A percentile compares a stretch with the other conserved stretches of the same genome.
Conservation (phyloP, 2,888 invertebrate species). For the Scaeva pyrastri region DNA sequence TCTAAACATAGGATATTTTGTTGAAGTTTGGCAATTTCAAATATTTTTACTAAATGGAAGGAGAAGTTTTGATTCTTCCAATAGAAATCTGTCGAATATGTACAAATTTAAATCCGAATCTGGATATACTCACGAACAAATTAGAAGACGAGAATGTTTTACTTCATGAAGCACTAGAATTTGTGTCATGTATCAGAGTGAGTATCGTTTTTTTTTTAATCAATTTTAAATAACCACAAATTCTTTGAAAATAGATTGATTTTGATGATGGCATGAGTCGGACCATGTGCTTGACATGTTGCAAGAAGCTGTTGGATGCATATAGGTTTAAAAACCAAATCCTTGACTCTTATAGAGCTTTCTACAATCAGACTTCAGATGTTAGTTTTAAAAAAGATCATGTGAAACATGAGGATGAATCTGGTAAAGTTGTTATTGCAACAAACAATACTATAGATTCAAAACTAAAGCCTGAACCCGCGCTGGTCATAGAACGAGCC, state of each 20-base stretch:
- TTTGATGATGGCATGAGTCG: constrained; percentile 54
- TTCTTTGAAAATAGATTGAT: constrained; percentile 44
- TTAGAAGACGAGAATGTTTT: constrained; percentile 38
- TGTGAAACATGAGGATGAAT: not conserved
- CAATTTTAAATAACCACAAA: not conserved
- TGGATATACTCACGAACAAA: constrained; percentile 22
- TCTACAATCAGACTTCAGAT: constrained; percentile 28
- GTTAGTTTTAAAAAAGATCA: not conserved
- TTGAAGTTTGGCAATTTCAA: not conserved
- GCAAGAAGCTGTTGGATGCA: constrained; percentile 56
- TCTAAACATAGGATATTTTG: not conserved
- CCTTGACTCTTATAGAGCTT: constrained; percentile 46
- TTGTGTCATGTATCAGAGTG: constrained; percentile 53
- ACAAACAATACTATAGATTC: not conserved
- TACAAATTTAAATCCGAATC: not conserved
- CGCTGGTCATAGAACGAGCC: not conserved
- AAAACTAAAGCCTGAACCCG: not conserved
- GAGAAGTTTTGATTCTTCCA: constrained; percentile 11
- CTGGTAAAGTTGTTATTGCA: not conserved
- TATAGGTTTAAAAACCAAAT: constrained; percentile 70
- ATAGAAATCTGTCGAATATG: constrained; percentile 46
- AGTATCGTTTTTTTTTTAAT: not conserved
- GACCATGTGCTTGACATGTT: constrained; percentile 62
- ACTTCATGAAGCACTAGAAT: constrained; percentile 57
- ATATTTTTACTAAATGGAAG: constrained; percentile 20